Conservation (phyloP, 2,113 vertebrate species). For the Mobula hypostoma region DNA sequence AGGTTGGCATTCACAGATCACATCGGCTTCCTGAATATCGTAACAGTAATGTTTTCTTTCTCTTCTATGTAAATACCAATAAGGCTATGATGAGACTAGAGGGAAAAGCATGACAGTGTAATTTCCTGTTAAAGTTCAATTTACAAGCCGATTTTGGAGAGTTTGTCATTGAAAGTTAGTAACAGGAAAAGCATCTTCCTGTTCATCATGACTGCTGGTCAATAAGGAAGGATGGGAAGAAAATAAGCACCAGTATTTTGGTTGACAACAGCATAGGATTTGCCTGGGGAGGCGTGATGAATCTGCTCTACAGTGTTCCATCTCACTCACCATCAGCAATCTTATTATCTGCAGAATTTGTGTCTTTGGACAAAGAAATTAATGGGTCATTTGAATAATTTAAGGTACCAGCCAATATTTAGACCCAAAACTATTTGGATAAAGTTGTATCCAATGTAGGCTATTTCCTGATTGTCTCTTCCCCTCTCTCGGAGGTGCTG, state of each 20-base stretch:
- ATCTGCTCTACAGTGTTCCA: no score
- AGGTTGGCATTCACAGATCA: neutral
- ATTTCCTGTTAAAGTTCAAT: neutral
- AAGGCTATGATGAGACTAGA: neutral
- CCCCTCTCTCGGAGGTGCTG: neutral
- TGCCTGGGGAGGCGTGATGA: neutral
- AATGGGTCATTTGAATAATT: neutral
- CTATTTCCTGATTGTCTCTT: slow-evolving; percentile 6
- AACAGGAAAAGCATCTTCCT: neutral
- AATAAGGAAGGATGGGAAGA: neutral
- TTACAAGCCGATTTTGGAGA: neutral
- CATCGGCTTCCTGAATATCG: neutral
- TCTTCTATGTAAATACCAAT: neutral
- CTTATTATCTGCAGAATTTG: neutral
- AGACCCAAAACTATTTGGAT: neutral
- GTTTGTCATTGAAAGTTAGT: neutral
- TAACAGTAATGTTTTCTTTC: neutral
- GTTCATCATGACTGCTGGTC: neutral
- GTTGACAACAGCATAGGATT: neutral
- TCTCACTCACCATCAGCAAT: no score
- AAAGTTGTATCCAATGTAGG: neutral
- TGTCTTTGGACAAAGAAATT: neutral
- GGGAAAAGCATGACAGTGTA: neutral
- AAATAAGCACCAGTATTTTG: neutral
- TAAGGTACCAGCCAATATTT: neutral